phyloP scores from a whole-genome alignment of 2,797 vertebrate genomes.

The Sebastolobus alascanus region DNA sequence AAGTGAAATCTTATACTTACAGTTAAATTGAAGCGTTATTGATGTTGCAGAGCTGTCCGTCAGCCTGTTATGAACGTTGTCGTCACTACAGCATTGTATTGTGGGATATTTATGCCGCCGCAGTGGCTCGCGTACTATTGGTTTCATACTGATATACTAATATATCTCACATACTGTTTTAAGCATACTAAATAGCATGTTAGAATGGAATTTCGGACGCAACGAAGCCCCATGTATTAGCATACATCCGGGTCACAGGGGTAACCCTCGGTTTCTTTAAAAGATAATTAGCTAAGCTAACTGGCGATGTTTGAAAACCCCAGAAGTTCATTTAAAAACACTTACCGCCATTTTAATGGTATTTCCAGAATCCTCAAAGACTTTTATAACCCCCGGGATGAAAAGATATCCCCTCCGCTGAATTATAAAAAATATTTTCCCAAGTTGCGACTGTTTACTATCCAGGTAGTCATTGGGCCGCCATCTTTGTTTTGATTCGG shows the following conservation, averaged over 20 bases:
- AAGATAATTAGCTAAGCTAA: background rate
- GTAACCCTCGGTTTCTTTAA: background rate
- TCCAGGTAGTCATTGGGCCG: background rate
- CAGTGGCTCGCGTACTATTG: too few relatives aligned
- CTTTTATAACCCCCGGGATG: background rate
- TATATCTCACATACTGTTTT: too few relatives aligned
- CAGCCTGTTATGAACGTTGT: too few relatives aligned
- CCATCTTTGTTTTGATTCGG: slow-evolving; percentile 1
- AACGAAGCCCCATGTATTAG: background rate
- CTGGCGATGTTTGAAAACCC: background rate
- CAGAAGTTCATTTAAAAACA: background rate
- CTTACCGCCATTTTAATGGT: too few relatives aligned
- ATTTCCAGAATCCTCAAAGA: background rate
- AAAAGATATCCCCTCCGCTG: background rate
- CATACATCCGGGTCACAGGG: background rate
- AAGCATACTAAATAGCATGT: too few relatives aligned
- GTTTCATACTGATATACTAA: too few relatives aligned
- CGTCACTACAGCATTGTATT: too few relatives aligned
- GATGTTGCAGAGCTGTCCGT: too few relatives aligned
- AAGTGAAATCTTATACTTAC: too few relatives aligned
- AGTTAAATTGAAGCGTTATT: too few relatives aligned
- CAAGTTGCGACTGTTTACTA: background rate
- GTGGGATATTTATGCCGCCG: too few relatives aligned
- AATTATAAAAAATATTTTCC: background rate
- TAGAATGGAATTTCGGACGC: too few relatives aligned